Evolutionary conservation across 2,888 invertebrate species (phyloP), one percentile per base, ranked within the genome.

Genomic region (Calliphora vomitoria): DNA sequence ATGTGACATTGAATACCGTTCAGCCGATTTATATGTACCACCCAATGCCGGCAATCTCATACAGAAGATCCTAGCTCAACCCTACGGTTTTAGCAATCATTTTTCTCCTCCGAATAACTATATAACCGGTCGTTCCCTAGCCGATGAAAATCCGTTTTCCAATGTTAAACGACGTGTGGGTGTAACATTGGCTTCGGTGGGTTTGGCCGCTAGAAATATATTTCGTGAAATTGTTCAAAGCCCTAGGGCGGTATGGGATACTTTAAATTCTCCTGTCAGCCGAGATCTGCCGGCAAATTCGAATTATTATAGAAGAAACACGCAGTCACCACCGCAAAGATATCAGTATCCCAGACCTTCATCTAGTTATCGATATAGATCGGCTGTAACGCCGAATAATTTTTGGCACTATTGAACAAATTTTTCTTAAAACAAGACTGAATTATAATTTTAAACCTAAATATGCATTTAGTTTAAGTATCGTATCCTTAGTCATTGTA

Each of bases 101-200:
- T 64, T 58, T 20, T 47, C 35, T 25, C 44, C 62, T 20, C 4
- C 62, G 0, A 75, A 83, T 35, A 47, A 58, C 11, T 75, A 85
- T 72, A 18, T 82, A 18, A 38, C 76, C 8, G 87, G 88, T 8
- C 87, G 88, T 58, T 85, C 89, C 2, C 11, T 83, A 20, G 4
- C 60, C 4, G 38, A 38, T 13, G 44, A 13, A 3, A 68, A 85
- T 20, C 84, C 89, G 1, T 80, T 79, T 44, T 25, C 64, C 76
- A 86, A 87, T 47, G 78, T 89, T 15, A 90, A 89, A 75, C 91
- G 91, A 0, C 91, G 93, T 71, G 90, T 93, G 82, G 92, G 92
- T 72, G 92, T 94, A 15, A 92, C 92, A 84, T 88, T 93, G 71
- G 93, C 93, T 13, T 94, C 93, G 10, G 91, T 93, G n/a, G 93